Percentiles rank a stretch among this genome's conserved stretches.
Evolutionary conservation across 2,113 vertebrate species (phyloP).

Genomic region (Aspiorhynchus laticeps): DNA sequence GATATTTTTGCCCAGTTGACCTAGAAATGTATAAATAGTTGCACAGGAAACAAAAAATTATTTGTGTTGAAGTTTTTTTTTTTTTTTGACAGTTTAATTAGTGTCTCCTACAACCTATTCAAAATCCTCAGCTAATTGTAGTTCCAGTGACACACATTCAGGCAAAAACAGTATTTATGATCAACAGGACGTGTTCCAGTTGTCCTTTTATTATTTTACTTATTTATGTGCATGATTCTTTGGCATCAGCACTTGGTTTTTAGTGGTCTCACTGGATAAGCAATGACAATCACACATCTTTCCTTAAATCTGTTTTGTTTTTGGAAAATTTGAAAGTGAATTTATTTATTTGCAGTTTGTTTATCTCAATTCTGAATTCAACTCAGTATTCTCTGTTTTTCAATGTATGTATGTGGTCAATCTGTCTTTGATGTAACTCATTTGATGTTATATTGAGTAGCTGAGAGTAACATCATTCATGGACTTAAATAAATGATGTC

Average conservation of each 20-base stretch:
- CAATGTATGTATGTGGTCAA: constrained; percentile 7
- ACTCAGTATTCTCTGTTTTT: constrained; percentile 13
- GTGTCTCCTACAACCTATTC: constrained; percentile 59
- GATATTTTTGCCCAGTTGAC: constrained; percentile 24
- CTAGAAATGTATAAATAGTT: constrained; percentile 19
- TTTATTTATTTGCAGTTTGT: constrained; percentile 41
- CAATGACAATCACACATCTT: constrained; percentile 46
- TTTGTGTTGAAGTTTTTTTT: constrained; percentile 41
- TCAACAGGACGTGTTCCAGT: constrained; percentile 58
- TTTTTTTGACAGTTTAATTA: constrained; percentile 62
- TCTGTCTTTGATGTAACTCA: constrained; percentile 8
- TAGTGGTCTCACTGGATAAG: constrained; percentile 33
- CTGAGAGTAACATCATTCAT: constrained; percentile 24
- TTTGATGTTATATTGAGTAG: constrained; percentile 31
- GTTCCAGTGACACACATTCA: constrained; percentile 4
- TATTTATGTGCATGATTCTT: constrained; percentile 69
- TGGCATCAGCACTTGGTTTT: constrained; percentile 51
- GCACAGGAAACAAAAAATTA: constrained; percentile 45
- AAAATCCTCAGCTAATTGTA: constrained; percentile 49
- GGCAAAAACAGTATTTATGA: constrained; percentile 72
- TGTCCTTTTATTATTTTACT: constrained; percentile 64
- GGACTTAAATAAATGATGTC: constrained; percentile 43
- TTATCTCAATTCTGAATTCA: constrained; percentile 34
- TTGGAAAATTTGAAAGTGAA: neutral
- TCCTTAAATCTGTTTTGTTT: neutral